Percentiles rank a stretch among this genome's conserved stretches.
phyloP scores from a whole-genome alignment of 1,140 invertebrate genomes.

The Orius laevigatus region DNA sequence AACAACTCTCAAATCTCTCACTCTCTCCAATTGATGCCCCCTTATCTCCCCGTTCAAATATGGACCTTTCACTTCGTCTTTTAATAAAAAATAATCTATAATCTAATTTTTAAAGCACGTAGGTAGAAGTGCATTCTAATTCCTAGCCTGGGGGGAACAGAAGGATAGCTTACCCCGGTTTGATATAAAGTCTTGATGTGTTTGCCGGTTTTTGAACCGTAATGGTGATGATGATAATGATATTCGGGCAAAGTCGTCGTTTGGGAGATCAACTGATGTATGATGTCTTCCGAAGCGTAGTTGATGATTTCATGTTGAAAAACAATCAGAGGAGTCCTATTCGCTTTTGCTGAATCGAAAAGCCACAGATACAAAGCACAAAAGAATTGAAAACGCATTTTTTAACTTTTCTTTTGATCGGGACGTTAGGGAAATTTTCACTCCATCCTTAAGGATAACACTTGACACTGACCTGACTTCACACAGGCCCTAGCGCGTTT shows the following conservation, averaged over 20 bases:
- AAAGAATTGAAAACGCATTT: too few species aligned
- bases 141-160: neutral
- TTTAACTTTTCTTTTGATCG: too few species aligned
- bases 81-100: too few species aligned
- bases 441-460: too few species aligned
- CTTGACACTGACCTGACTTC: too few species aligned
- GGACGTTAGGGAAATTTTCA: too few species aligned
- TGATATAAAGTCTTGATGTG: constrained; percentile 13
- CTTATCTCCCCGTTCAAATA: too few species aligned
- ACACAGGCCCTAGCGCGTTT: neutral
- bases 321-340: constrained; percentile 8
- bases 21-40: constrained; percentile 5
- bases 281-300: constrained; percentile 6
- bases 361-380: too few species aligned
- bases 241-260: neutral
- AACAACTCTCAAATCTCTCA: constrained; percentile 14
- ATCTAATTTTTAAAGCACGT: too few species aligned
- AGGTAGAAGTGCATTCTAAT: too few species aligned
- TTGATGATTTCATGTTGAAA: constrained; percentile 12
- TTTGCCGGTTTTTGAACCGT: constrained; percentile 7
- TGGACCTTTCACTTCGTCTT: too few species aligned
- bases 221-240: constrained; percentile 7
- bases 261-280: constrained; percentile 5
- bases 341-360: too few species aligned
- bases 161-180: constrained; percentile 11